Evolutionary conservation across 2,888 invertebrate genomes (phyloP).

Genomic region (Mythimna vitellina): DNA sequence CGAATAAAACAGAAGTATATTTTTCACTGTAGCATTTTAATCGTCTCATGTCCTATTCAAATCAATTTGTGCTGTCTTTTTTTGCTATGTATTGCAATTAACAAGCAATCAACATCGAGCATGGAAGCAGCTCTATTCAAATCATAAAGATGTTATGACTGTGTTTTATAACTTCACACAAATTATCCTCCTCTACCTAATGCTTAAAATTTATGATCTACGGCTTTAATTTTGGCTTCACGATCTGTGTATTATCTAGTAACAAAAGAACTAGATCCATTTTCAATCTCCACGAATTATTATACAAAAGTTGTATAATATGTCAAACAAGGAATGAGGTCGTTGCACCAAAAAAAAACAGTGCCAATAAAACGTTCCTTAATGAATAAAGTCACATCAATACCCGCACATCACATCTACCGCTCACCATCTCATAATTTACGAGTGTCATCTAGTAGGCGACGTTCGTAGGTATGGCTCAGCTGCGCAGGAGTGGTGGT

Average conservation of each 20-base stretch:
- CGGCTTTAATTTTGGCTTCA: slow-evolving; percentile 11
- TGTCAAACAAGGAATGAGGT: slow-evolving; percentile 55
- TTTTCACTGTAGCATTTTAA: not conserved
- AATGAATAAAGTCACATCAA: slow-evolving; percentile 56
- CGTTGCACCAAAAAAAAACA: slow-evolving; percentile 61
- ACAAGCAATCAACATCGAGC: too few species aligned
- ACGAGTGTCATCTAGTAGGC: slow-evolving; percentile 84
- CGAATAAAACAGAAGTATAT: too few species aligned
- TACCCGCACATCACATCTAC: slow-evolving; percentile 66
- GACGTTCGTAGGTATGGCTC: slow-evolving; percentile 85
- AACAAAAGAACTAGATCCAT: slow-evolving; percentile 23
- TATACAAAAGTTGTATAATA: slow-evolving; percentile 19
- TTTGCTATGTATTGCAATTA: too few species aligned
- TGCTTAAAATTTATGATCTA: not conserved
- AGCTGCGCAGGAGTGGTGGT: slow-evolving; percentile 75
- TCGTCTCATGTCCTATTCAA: not conserved
- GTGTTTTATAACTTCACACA: slow-evolving; percentile 19
- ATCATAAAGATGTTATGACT: not conserved
- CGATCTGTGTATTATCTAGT: slow-evolving; percentile 8
- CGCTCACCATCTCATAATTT: slow-evolving; percentile 82
- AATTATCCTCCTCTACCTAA: slow-evolving; percentile 3
- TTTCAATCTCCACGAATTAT: slow-evolving; percentile 12
- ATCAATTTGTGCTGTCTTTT: not conserved
- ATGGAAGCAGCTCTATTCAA: not conserved
- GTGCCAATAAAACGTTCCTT: slow-evolving; percentile 54